Conservation (phyloP, 2,888 invertebrate genomes). For the Chouioia cunea region DNA sequence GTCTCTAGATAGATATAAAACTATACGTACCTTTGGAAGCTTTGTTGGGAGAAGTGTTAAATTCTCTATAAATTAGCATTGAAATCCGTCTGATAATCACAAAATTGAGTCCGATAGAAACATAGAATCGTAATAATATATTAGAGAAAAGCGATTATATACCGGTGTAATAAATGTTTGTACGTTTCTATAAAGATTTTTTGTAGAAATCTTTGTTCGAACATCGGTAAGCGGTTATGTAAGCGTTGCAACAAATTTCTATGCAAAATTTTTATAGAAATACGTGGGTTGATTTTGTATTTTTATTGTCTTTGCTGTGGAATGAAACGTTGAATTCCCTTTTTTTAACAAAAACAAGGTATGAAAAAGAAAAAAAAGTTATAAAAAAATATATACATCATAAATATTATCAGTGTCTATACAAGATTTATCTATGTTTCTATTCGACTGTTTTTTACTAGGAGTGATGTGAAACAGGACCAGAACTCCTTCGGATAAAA, state of each 20-base stretch:
- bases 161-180: conserved; percentile 37
- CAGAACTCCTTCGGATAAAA: conserved; percentile 37
- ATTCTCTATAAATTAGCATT: conserved; percentile 34
- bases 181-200: conserved; percentile 49
- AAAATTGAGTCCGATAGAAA: conserved; percentile 47
- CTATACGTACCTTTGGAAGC: conserved; percentile 49
- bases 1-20: conserved; percentile 61
- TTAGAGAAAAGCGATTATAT: conserved; percentile 40
- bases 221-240: background rate
- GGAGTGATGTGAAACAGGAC: conserved; percentile 35
- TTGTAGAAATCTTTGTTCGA: conserved; percentile 43
- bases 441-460: conserved; percentile 47
- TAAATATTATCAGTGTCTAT: conserved; percentile 35
- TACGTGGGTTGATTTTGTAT: conserved; percentile 43
- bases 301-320: conserved; percentile 40
- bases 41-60: conserved; percentile 46
- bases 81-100: conserved; percentile 38
- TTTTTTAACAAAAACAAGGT: conserved; percentile 42
- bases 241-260: conserved; percentile 40
- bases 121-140: conserved; percentile 45
- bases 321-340: conserved; percentile 33
- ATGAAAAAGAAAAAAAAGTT: conserved; percentile 21
- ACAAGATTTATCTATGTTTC: conserved; percentile 46
- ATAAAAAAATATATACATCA: conserved; percentile 33
- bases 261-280: conserved; percentile 46